Evolutionary conservation across 2,888 invertebrate species (phyloP), one percentile per base, ranked within the genome.

Genomic region (Drosophila mettleri): DNA sequence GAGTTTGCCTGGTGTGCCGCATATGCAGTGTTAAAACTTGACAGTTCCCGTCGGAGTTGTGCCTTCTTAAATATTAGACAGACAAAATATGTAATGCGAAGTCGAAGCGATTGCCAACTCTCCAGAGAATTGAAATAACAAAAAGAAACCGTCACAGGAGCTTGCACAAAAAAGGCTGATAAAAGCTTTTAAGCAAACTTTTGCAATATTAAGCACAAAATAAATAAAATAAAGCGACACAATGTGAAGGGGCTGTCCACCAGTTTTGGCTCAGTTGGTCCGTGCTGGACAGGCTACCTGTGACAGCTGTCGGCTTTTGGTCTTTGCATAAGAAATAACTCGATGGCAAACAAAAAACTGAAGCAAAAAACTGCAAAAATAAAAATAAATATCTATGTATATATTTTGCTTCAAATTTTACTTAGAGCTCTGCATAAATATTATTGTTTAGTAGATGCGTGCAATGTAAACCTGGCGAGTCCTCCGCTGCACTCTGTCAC

Each of bases 161-260:
- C 10, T 31, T 10, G n/a, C 22, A 43, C 48, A 24, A 62, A 49
- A 54, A 64, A 59, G 67, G 72, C 59, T 80, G 74, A 71, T 79
- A 87, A 89, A 85, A 85, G 85, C 85, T 89, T 87, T 85, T 72
- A 67, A 71, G 78, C 71, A 78, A 88, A 88, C 78, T 87, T 83
- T 84, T 78, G 67, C 64, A 77, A 79, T 78, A 87, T 88, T 88
- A 67, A 73, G 43, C 68, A 61, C 52, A 70, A 49, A 49, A 33
- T 9, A 49, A 29, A 46, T 27, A 46, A 46, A 71, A 73, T 58
- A 61, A 67, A 64, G 45, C 52, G 58, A 58, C 52, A 62, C 55
- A 34, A 60, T 53, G 66, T 24, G 67, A 65, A 48, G 39, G 54
- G 34, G 52, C 52, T 62, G 46, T 39, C 48, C 31, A 61, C 61